These are phyloP conservation scores for Ctena decussata DNA, from an alignment of 2,888 invertebrate genomes.

Conservation along the genomic window DNA sequence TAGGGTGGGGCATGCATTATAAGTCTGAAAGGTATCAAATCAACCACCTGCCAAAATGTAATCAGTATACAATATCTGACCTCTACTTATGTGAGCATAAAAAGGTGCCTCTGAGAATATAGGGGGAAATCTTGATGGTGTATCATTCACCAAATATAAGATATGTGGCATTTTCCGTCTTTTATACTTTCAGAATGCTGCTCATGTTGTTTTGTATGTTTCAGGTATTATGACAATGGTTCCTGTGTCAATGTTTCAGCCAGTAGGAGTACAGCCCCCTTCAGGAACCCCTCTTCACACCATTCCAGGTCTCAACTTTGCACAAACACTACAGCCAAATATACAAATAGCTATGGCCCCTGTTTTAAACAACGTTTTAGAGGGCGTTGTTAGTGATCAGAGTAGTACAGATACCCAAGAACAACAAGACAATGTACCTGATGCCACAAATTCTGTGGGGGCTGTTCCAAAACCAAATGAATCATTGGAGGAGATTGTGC, in stretches of 20 bases:
- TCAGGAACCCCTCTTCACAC: conserved; percentile 27
- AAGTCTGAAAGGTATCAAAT: too few relatives aligned
- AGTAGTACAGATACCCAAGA: neutral
- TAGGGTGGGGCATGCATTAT: too few relatives aligned
- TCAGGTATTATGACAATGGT: conserved; percentile 96
- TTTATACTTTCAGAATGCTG: too few relatives aligned
- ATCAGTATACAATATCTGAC: too few relatives aligned
- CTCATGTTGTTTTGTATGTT: conserved; percentile 82
- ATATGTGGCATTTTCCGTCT: too few relatives aligned
- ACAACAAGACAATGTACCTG: neutral
- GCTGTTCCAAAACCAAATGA: neutral
- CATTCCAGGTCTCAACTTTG: conserved; percentile 28
- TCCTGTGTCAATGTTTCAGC: conserved; percentile 98
- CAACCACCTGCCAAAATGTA: too few relatives aligned
- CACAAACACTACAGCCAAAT: conserved; percentile 45
- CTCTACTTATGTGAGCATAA: too few relatives aligned
- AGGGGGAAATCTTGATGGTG: too few relatives aligned
- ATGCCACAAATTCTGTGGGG: neutral
- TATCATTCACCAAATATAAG: too few relatives aligned
- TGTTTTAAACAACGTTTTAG: conserved; percentile 25
- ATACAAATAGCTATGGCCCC: conserved; percentile 84
- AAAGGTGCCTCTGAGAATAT: too few relatives aligned
- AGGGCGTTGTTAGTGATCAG: neutral
- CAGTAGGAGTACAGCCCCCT: conserved; percentile 88
- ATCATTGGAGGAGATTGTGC: neutral